These are phyloP conservation scores for Phycodurus eques DNA, from an alignment of 2,113 vertebrate genomes.

Conservation along the genomic window DNA sequence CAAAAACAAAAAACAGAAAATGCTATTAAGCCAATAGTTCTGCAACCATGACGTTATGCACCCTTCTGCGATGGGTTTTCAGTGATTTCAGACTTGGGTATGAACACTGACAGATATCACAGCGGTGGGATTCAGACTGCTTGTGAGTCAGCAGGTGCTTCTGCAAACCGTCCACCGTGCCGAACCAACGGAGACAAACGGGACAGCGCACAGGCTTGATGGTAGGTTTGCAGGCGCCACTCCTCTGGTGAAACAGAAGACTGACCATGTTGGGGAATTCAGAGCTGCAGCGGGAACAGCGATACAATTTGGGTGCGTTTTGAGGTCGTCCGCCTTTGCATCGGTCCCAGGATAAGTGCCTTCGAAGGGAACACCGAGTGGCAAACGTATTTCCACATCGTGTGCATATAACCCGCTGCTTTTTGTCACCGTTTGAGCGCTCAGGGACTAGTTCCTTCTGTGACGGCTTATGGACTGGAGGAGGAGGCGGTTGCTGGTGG, in stretches of 20 bases:
- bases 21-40: conserved; percentile 17
- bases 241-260: conserved; percentile 70
- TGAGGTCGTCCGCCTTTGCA: conserved; percentile 57
- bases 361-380: conserved; percentile 62
- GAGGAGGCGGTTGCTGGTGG: background rate
- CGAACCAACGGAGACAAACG: conserved; percentile 72
- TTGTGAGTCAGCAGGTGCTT: conserved; percentile 75
- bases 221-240: conserved; percentile 64
- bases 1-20: background rate
- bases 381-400: conserved; percentile 72
- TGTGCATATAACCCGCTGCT: conserved; percentile 54
- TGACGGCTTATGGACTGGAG: conserved; percentile 23
- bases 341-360: conserved; percentile 67
- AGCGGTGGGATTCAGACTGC: conserved; percentile 56
- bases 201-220: conserved; percentile 73
- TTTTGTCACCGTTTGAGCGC: conserved; percentile 31
- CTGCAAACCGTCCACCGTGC: conserved; percentile 68
- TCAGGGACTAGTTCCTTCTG: conserved; percentile 27
- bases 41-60: conserved; percentile 69
- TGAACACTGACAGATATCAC: conserved; percentile 69
- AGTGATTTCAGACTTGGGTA: conserved; percentile 70
- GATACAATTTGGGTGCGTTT: conserved; percentile 52
- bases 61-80: conserved; percentile 72
- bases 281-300: conserved; percentile 68
- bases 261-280: conserved; percentile 65